A percentile compares a stretch with the other conserved stretches of the same genome.
Conservation (phyloP, 2,888 invertebrate species). For the Terebella lapidaria region DNA sequence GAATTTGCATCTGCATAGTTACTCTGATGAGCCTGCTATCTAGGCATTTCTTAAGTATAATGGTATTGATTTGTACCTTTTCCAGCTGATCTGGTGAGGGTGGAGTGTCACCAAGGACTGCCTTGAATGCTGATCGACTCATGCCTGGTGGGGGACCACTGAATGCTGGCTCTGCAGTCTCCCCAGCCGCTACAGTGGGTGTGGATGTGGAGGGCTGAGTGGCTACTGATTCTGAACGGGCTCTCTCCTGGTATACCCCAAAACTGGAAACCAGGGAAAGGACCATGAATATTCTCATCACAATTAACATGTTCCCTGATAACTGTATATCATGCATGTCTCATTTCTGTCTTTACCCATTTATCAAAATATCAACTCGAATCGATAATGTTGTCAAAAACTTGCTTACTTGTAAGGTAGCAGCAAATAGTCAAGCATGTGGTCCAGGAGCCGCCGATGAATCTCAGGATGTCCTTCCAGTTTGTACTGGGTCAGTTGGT, state of each 20-base stretch:
- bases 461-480: slow-evolving; percentile 68
- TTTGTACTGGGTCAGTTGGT: slow-evolving; percentile 63
- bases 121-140: slow-evolving; percentile 37
- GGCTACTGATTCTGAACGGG: no score
- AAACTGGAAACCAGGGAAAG: background rate
- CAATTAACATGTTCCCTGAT: no score
- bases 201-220: background rate
- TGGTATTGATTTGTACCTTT: slow-evolving; percentile 57
- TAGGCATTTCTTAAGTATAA: background rate
- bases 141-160: slow-evolving; percentile 37
- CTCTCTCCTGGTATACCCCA: slow-evolving; percentile 1
- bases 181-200: background rate
- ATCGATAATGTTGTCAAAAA: no score
- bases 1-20: background rate
- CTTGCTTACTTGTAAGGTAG: slow-evolving; percentile 74
- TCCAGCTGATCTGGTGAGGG: slow-evolving; percentile 60
- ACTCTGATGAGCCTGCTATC: no score
- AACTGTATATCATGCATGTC: no score
- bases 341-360: no score
- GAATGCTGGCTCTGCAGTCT: background rate
- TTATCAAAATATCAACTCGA: no score
- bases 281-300: no score
- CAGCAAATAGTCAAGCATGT: slow-evolving; percentile 76
- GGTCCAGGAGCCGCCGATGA: slow-evolving; percentile 66
- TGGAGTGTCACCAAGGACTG: slow-evolving; percentile 40